Evolutionary conservation across 2,888 invertebrate species (phyloP).

Genomic region (Agonopterix heracliana): DNA sequence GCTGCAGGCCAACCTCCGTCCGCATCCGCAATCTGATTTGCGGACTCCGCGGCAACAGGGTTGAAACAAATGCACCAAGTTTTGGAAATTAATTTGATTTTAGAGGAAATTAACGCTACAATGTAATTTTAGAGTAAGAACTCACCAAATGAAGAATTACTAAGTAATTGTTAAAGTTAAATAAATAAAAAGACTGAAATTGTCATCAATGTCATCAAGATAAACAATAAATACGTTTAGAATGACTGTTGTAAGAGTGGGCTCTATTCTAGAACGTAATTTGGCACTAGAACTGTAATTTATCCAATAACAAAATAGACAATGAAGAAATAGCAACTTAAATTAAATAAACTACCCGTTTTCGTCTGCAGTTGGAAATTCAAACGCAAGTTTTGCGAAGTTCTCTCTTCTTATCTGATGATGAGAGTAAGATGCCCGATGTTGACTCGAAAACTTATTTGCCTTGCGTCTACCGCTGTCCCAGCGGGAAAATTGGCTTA

Average conservation of each 20-base stretch:
- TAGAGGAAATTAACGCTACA: neutral
- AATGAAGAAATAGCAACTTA: no score
- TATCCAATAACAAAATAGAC: no score
- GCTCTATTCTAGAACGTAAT: no score
- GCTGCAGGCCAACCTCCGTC: slow-evolving; percentile 24
- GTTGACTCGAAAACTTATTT: slow-evolving; percentile 37
- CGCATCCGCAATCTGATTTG: slow-evolving; percentile 48
- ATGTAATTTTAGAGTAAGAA: neutral
- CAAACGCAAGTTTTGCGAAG: slow-evolving; percentile 14
- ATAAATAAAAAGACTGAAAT: no score
- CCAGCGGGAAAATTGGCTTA: slow-evolving; percentile 24
- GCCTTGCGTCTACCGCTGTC: slow-evolving; percentile 11
- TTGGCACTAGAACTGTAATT: no score
- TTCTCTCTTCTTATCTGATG: slow-evolving; percentile 36
- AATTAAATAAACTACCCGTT: no score
- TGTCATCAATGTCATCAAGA: no score
- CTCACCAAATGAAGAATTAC: no score
- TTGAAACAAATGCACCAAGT: slow-evolving; percentile 20
- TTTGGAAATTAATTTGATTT: neutral
- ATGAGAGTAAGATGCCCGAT: slow-evolving; percentile 19
- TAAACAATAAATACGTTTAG: no score
- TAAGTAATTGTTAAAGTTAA: no score
- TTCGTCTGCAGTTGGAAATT: slow-evolving; percentile 9
- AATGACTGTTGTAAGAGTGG: no score
- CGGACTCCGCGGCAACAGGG: slow-evolving; percentile 17